Evolutionary conservation across 2,888 invertebrate genomes (phyloP).

Genomic region (Volucella inflata): DNA sequence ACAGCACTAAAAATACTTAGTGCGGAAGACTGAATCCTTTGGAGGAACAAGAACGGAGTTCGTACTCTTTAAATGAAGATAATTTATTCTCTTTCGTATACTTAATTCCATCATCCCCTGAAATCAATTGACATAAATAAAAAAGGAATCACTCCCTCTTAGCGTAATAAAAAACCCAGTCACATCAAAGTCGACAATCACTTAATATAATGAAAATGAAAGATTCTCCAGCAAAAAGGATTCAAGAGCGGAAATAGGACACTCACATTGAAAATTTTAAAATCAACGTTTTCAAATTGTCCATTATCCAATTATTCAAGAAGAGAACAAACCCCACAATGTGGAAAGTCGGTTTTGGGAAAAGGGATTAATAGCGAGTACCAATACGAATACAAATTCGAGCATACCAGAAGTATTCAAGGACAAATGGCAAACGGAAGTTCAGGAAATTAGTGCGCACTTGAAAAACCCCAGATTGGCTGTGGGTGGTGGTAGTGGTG

Average conservation of each 20-base stretch:
- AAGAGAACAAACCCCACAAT: constrained; percentile 24
- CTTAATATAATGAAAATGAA: constrained; percentile 68
- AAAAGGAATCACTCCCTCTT: constrained; percentile 62
- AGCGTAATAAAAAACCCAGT: constrained; percentile 49
- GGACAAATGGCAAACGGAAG: constrained; percentile 67
- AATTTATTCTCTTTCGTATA: constrained; percentile 48
- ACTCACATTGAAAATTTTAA: constrained; percentile 74
- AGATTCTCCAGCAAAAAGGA: constrained; percentile 30
- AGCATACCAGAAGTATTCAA: not conserved
- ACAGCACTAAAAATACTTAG: constrained; percentile 62
- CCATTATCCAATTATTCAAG: constrained; percentile 69
- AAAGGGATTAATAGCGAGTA: constrained; percentile 49
- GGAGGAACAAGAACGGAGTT: not conserved
- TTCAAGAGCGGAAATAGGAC: constrained; percentile 65
- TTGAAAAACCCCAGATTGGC: constrained; percentile 70
- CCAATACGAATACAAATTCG: not conserved
- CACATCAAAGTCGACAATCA: constrained; percentile 38
- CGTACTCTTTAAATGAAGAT: constrained; percentile 19
- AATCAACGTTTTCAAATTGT: constrained; percentile 73
- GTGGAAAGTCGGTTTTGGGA: not conserved
- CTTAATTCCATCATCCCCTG: constrained; percentile 16
- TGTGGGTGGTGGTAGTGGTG: constrained; percentile 49
- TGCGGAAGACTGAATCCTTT: constrained; percentile 68
- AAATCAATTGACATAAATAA: constrained; percentile 63
- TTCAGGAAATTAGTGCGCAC: constrained; percentile 73